These are phyloP conservation scores for Trachythela sp. DNA, from an alignment of 64 coral and sea anemone genomes.

Conservation along the genomic window DNA sequence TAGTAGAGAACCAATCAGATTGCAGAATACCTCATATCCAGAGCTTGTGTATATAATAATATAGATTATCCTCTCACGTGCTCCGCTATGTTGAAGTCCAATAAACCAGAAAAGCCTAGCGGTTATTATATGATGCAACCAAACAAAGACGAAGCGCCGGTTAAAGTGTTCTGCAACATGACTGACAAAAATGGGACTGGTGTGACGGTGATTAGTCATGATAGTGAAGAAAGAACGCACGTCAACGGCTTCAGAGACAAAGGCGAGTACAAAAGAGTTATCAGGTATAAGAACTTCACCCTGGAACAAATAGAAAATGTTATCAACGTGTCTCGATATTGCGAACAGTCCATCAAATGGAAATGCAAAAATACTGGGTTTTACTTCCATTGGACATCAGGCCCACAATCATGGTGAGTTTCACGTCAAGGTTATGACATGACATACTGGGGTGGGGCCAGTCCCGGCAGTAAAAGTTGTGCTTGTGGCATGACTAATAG, in stretches of 20 bases:
- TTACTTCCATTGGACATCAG: neutral
- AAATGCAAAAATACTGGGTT: constrained; percentile 13
- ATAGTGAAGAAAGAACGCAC: constrained; percentile 27
- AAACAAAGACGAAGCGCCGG: no score
- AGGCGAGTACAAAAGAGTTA: neutral
- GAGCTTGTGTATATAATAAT: no score
- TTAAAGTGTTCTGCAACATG: constrained; percentile 68
- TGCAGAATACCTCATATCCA: no score
- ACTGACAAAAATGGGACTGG: constrained; percentile 27
- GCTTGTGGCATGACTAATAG: no score
- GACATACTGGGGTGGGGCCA: constrained; percentile 47
- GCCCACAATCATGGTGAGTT: constrained; percentile 8
- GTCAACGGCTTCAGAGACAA: neutral
- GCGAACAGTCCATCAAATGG: constrained; percentile 53
- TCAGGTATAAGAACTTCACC: neutral
- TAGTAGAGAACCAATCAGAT: no score
- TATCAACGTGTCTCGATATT: neutral
- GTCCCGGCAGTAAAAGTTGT: neutral
- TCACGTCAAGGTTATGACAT: constrained; percentile 36
- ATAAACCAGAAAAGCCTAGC: no score
- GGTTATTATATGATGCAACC: no score
- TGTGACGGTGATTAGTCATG: constrained; percentile 60
- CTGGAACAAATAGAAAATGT: neutral
- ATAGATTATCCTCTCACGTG: no score
- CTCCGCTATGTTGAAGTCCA: no score